These are phyloP conservation scores for Chionoecetes opilio DNA, from an alignment of 1,140 invertebrate genomes.

Conservation along the genomic window DNA sequence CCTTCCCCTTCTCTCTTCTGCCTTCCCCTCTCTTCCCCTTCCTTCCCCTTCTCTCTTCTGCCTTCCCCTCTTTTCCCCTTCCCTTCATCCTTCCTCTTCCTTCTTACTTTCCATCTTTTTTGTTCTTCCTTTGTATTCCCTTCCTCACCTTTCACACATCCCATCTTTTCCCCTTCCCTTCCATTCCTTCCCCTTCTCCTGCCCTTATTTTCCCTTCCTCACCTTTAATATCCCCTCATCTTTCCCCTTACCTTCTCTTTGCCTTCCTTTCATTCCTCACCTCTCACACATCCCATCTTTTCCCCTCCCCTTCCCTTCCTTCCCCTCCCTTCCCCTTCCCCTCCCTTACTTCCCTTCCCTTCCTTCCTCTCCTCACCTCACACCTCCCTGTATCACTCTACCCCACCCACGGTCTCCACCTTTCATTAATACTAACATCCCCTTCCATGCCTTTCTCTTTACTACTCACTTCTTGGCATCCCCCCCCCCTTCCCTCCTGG, in stretches of 20 bases:
- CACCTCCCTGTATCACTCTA: neutral
- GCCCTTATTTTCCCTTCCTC: too few relatives aligned
- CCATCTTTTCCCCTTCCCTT: too few relatives aligned
- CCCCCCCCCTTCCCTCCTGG: neutral
- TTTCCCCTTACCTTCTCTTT: neutral
- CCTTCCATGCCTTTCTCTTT: neutral
- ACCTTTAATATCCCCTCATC: too few relatives aligned
- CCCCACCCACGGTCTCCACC: neutral
- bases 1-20: too few relatives aligned
- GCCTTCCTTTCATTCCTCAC: neutral
- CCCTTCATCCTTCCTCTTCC: neutral
- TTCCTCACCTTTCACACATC: too few relatives aligned
- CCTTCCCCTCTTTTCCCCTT: neutral
- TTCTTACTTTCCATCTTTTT: too few relatives aligned
- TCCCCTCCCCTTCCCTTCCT: too few relatives aligned
- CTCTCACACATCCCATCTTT: neutral
- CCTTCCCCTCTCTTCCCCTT: neutral
- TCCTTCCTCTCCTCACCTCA: neutral
- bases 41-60: neutral
- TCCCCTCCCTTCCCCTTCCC: neutral
- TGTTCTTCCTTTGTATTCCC: too few relatives aligned
- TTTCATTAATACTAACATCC: neutral
- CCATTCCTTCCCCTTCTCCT: too few relatives aligned
- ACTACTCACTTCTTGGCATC: neutral
- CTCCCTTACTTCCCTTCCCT: neutral